Base-by-base conservation (phyloP, 2,888 invertebrate genomes). In the Boloria selene region DNA sequence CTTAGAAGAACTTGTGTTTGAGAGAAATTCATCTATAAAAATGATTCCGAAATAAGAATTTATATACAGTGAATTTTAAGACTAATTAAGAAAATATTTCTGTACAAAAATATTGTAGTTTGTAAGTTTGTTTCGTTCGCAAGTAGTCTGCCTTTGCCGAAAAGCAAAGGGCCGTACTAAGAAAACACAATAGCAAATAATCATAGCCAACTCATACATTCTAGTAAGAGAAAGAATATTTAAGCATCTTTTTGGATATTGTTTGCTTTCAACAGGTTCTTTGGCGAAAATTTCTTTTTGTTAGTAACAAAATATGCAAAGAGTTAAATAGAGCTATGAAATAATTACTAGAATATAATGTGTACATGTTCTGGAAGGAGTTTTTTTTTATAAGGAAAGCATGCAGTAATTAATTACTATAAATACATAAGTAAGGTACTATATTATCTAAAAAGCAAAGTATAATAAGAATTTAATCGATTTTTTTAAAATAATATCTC, bases 211-310 rank as follows among this genome's bases (percentile, higher is more conserved):
- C 65, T 53, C 70, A 58, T 65, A 45, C 58, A 68, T 68, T 70
- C 47, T 63, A 63, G 60, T 68, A 64, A 59, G 68, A 66, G 68
- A 70, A 70, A 68, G 68, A 70, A 68, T 70, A 70, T 68, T 70
- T 68, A 58, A 68, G 58, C 64, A 68, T 70, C 70, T 70, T 70
- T 70, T 70, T 70, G 70, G 64, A 61, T 61, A 65, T 68, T 68
- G 65, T 64, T 68, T 56, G 65, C 65, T 42, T 70, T 61, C 65
- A 70, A 64, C 68, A 70, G 70, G 65, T 70, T 70, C 68, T 70
- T 70, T 70, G 70, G 60, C 53, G 64, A 51, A 60, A 70, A 58
- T 47, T 58, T 59, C 54, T 68, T 68, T 70, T 63, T 61, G 65
- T 66, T 64, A 50, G 58, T 67, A 64, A 69, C 63, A 54, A 56